Base-by-base conservation (phyloP, 1,140 invertebrate species). In the Lanistes nyassanus region DNA sequence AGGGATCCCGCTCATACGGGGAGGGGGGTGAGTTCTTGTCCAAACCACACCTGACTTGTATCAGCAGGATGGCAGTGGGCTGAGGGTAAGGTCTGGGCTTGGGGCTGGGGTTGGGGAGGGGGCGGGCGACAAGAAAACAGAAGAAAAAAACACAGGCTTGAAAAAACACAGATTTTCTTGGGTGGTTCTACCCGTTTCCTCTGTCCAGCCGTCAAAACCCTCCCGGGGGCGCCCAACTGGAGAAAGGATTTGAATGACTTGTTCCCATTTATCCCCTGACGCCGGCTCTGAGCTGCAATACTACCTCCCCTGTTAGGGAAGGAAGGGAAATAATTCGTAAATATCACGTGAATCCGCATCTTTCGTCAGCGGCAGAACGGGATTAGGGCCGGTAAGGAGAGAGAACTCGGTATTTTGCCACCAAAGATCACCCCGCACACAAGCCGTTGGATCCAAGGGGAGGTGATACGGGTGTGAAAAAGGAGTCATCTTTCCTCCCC, bases 261-360 rank as follows among this genome's bases (percentile, higher is more conserved):
- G 56, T 23, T 60, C 56, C 9, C 56, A 60, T 60, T 60, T 60
- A 31, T 23, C 56, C 13, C 56, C n/a, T 60, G 56, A 58, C 56
- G 56, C 23, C 21, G 56, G 5, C 29, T 58, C 29, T 21, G 23
- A 26, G 23, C 56, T 2, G 23, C 2, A 60, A 60, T 26, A 60
- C n/a, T 60, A 60, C n/a, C 42, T 26, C 9, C 23, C n/a, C n/a
- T n/a, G 3, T 31, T 60, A n/a, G 56, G 56, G 56, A 31, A 60
- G 56, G n/a, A 60, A 60, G 29, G 56, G n/a, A 31, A 9, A 60
- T 5, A 60, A 26, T 60, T 26, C 56, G 13, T 11, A 26, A 31
- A 11, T 31, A 60, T n/a, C 29, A n/a, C 11, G 56, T 60, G 56
- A 31, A 11, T n/a, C 56, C 56, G 56, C n/a, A 31, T 60, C 56